These are phyloP conservation scores for Leptinotarsa defecta DNA, from an alignment of 1,140 invertebrate genomes.

Conservation along the genomic window DNA sequence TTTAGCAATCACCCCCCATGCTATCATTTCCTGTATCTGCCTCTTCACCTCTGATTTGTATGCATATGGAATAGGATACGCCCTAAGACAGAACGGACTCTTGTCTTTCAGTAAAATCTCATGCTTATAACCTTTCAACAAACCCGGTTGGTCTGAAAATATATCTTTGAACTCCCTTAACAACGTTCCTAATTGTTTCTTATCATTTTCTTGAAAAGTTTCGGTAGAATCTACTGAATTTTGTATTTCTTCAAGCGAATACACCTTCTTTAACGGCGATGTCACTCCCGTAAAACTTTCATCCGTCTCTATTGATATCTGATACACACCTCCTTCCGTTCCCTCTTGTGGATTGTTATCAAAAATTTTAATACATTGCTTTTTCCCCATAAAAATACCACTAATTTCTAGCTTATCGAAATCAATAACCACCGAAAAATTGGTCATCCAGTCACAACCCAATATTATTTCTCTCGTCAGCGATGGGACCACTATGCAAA, in stretches of 20 bases:
- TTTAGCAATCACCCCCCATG: conserved; percentile 9
- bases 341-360: no score
- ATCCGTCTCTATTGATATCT: not conserved
- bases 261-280: not conserved
- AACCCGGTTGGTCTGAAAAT: conserved; percentile 22
- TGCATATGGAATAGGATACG: conserved; percentile 7
- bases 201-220: no score
- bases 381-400: not conserved
- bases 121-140: not conserved
- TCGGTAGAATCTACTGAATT: no score
- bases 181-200: not conserved
- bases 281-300: not conserved
- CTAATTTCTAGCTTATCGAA: not conserved
- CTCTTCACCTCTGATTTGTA: not conserved
- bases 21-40: conserved; percentile 16
- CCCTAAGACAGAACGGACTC: not conserved
- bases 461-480: conserved; percentile 12
- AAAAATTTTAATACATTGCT: no score
- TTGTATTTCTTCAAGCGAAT: not conserved
- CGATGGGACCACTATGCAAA: conserved; percentile 8
- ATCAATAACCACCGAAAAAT: not conserved
- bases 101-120: not conserved
- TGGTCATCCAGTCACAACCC: conserved; percentile 8
- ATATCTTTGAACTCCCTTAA: conserved; percentile 14
- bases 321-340: not conserved